Evolutionary conservation across 2,113 vertebrate genomes (phyloP).

Genomic region (Tiliqua scincoides): DNA sequence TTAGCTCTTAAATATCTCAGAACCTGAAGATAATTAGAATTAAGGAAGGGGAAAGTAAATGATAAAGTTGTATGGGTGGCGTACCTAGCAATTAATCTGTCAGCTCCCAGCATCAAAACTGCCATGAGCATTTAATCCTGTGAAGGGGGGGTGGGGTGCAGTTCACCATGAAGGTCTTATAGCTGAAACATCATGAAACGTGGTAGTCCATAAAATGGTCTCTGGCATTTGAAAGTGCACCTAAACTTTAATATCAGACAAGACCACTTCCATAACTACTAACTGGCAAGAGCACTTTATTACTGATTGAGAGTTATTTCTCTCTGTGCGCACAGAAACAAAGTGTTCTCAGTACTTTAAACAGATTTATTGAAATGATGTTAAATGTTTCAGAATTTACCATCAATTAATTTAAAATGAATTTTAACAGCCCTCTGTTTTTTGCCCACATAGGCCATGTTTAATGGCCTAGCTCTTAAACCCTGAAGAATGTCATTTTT

Average conservation of each 20-base stretch:
- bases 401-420: constrained; percentile 63
- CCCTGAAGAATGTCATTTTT: constrained; percentile 44
- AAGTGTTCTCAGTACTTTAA: constrained; percentile 24
- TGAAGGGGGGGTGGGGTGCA: background rate
- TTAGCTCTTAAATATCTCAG: constrained; percentile 57
- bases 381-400: constrained; percentile 55
- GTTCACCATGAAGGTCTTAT: constrained; percentile 26
- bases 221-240: constrained; percentile 35
- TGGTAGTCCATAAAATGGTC: constrained; percentile 58
- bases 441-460: constrained; percentile 28
- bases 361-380: constrained; percentile 58
- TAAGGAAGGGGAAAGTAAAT: constrained; percentile 18
- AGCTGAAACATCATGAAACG: constrained; percentile 58
- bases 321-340: background rate
- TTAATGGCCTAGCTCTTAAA: constrained; percentile 42
- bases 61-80: background rate
- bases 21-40: constrained; percentile 22
- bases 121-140: constrained; percentile 23
- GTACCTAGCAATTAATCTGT: background rate
- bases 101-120: background rate
- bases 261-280: constrained; percentile 56
- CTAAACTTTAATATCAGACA: constrained; percentile 63
- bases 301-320: constrained; percentile 48
- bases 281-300: constrained; percentile 56
- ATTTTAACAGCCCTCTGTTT: constrained; percentile 54